These are phyloP conservation scores for Rhinella marina DNA, from an alignment of 2,797 vertebrate genomes.

Conservation along the genomic window DNA sequence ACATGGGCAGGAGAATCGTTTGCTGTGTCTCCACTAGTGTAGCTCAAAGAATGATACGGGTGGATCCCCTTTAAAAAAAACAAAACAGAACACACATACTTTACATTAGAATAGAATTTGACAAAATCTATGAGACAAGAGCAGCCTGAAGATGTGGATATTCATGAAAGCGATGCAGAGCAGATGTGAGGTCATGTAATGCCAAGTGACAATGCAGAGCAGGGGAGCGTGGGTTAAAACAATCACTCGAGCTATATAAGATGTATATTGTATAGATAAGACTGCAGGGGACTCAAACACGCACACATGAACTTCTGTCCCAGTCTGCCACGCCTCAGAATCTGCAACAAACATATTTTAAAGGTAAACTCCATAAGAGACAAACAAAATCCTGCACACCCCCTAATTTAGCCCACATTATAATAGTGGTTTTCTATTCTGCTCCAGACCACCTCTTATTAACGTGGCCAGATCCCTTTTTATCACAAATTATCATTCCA, in stretches of 20 bases:
- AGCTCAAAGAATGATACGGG: slow-evolving; percentile 96
- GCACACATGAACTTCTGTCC: too few relatives aligned
- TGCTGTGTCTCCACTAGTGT: slow-evolving; percentile 96
- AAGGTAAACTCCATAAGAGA: not conserved
- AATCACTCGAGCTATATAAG: not conserved
- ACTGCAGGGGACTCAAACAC: not conserved
- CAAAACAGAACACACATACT: not conserved
- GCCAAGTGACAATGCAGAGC: not conserved
- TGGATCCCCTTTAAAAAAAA: slow-evolving; percentile 86
- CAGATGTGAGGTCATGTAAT: not conserved
- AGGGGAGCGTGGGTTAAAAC: not conserved
- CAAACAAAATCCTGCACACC: too few relatives aligned
- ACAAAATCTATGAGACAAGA: not conserved
- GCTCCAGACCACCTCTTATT: too few relatives aligned
- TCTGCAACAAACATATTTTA: not conserved
- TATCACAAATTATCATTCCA: too few relatives aligned
- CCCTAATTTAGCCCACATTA: too few relatives aligned
- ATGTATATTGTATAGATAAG: not conserved
- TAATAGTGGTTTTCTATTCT: too few relatives aligned
- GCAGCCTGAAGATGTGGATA: not conserved
- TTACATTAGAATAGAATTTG: not conserved
- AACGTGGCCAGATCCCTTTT: too few relatives aligned
- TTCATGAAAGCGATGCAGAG: not conserved
- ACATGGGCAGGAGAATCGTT: slow-evolving; percentile 94
- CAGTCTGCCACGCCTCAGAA: not conserved